These are phyloP conservation scores for Drosophila gaucha DNA, from an alignment of 2,888 invertebrate genomes.

Conservation along the genomic window DNA sequence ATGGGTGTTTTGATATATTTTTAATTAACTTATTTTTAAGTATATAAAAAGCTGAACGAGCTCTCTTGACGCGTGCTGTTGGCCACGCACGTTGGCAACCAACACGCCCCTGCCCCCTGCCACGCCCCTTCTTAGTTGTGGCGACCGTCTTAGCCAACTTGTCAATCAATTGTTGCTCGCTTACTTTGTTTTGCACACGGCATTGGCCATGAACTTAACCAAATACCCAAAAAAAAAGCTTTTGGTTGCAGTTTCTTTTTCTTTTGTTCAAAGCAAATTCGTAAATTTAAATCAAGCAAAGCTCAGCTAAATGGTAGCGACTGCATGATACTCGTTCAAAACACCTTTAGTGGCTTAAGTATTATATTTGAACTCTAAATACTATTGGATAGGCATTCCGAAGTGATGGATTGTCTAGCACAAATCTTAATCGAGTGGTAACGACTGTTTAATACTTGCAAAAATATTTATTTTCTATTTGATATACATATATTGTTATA, in stretches of 20 bases:
- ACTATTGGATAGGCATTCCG: neutral
- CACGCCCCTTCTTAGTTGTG: neutral
- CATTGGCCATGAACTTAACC: slow-evolving; percentile 64
- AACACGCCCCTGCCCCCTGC: neutral
- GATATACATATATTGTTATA: too few relatives aligned
- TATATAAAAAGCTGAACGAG: slow-evolving; percentile 50
- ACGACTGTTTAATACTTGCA: neutral
- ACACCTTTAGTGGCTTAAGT: neutral
- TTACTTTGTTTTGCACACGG: slow-evolving; percentile 48
- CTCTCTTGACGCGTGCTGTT: slow-evolving; percentile 51
- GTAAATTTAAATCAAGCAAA: neutral
- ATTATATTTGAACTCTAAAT: neutral
- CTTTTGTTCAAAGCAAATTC: neutral
- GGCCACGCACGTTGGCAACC: slow-evolving; percentile 35
- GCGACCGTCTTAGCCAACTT: slow-evolving; percentile 61
- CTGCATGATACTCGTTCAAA: slow-evolving; percentile 2
- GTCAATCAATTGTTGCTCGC: slow-evolving; percentile 71
- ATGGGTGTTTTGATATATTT: slow-evolving; percentile 45
- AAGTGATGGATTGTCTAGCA: too few relatives aligned
- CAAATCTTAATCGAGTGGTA: neutral
- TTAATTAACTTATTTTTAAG: slow-evolving; percentile 76
- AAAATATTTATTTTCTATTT: too few relatives aligned
- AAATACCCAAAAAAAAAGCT: slow-evolving; percentile 12
- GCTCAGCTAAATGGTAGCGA: too few relatives aligned
- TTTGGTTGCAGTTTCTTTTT: slow-evolving; percentile 14